A percentile compares a stretch with the other conserved stretches of the same genome.
These are phyloP conservation scores for Tetraodon nigroviridis DNA, from an alignment of 2,113 vertebrate species.

Conservation along the genomic window DNA sequence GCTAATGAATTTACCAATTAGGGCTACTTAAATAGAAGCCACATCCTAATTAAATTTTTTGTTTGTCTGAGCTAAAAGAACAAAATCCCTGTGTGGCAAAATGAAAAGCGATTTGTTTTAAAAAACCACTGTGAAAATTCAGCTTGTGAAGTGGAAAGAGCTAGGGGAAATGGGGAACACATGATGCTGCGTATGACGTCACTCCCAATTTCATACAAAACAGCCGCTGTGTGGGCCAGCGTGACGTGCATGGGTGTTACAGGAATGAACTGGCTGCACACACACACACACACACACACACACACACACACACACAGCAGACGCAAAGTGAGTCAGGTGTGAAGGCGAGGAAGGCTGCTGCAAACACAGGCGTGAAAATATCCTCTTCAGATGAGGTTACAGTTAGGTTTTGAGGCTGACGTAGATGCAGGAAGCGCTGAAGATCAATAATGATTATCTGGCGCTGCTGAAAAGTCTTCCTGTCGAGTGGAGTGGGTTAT, in stretches of 20 bases:
- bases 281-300: background rate
- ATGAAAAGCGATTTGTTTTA: conserved; percentile 8
- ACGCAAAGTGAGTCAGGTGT: background rate
- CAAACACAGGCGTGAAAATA: conserved; percentile 30
- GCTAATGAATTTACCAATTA: background rate
- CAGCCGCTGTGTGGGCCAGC: background rate
- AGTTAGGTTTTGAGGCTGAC: conserved; percentile 19
- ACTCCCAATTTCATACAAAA: background rate
- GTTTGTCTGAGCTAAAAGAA: background rate
- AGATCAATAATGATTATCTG: conserved; percentile 37
- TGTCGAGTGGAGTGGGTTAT: background rate
- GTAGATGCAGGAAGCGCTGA: conserved; percentile 43
- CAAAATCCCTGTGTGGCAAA: background rate
- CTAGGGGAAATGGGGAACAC: conserved; percentile 30
- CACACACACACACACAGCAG: background rate
- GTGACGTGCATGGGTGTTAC: too few species aligned
- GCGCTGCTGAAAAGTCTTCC: background rate
- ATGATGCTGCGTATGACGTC: conserved; percentile 6
- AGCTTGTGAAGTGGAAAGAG: conserved; percentile 5
- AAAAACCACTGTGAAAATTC: conserved; percentile 28
- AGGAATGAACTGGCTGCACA: background rate
- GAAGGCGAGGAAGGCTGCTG: background rate
- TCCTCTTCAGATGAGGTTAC: conserved; percentile 16
- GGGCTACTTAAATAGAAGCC: conserved; percentile 1
- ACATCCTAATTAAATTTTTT: conserved; percentile 8